These are phyloP conservation scores for Geococcyx californianus DNA, from an alignment of 2,113 vertebrate genomes.

Conservation along the genomic window DNA sequence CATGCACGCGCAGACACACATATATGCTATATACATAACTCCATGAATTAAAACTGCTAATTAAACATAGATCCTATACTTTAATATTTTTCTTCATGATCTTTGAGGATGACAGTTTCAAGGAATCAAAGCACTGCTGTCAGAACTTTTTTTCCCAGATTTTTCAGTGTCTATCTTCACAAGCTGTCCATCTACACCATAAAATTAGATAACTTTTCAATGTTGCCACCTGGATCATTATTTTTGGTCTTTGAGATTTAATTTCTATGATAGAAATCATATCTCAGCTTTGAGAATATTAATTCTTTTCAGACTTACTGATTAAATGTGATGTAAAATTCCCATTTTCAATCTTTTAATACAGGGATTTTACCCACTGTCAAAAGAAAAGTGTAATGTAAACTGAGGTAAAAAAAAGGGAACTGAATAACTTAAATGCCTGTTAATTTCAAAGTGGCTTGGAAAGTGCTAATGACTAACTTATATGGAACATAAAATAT, in stretches of 20 bases:
- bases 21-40: background rate
- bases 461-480: background rate
- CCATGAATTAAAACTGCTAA: background rate
- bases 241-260: background rate
- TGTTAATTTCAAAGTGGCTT: background rate
- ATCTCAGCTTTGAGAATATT: background rate
- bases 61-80: background rate
- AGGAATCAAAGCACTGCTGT: background rate
- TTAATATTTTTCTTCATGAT: background rate
- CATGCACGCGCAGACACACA: accelerated
- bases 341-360: background rate
- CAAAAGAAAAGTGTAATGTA: background rate
- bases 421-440: background rate
- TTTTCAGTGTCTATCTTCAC: background rate
- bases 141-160: background rate
- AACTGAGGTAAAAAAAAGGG: background rate
- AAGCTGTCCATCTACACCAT: background rate
- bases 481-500: background rate
- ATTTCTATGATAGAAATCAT: background rate
- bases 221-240: background rate
- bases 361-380: background rate
- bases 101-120: background rate
- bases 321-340: background rate
- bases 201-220: background rate
- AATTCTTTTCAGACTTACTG: background rate